Evolutionary conservation across 2,888 invertebrate genomes (phyloP), one percentile per base, ranked within the genome.

Genomic region (Drosophila multiciliata): DNA sequence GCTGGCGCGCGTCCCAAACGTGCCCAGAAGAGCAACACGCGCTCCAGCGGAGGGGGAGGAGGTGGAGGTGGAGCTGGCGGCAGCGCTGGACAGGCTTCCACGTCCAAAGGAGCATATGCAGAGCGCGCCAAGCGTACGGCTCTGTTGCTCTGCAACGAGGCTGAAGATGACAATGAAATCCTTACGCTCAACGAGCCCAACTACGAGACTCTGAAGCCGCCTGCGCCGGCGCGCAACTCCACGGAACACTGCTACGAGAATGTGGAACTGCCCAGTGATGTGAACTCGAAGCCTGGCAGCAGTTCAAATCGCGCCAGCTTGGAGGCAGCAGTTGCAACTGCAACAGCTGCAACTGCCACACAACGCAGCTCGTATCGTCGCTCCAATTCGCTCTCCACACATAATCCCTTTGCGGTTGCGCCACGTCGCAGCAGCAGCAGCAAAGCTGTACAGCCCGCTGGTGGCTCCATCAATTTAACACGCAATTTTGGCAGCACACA

Each of bases 401-500:
- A 90, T 52, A 92, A 91, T 79, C 88, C 91, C 5, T 90, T 92
- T 36, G 83, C 89, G 5, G 77, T 83, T 29, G 90, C 89, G 52
- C 83, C 80, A 8, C 78, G 86, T 1, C 86, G 89, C 20, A 82
- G 81, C 59, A 82, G 81, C 59, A 82, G 83, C 54, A 91, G 91
- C 66, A 93, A 93, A 42, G 80, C 73, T 12, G 36, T 63, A 4
- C 69, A 76, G 59, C 83, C 89, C 0, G 66, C 69, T 6, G 67
- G 78, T 4, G 89, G 85, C 8, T 87, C 87, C 2, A 87, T 91
- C 29, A 92, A 93, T 70, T 79, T 93, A 49, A 92, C 88, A 58
- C 91, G 92, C 17, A 92, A 92, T 67, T 93, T 92, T 69, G 93
- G 93, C 50, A 93, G 93, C 82, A 93, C 93, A 11, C 93, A 93